These are phyloP conservation scores for Silurus lanzhouensis DNA, from an alignment of 2,797 vertebrate species.

Conservation along the genomic window DNA sequence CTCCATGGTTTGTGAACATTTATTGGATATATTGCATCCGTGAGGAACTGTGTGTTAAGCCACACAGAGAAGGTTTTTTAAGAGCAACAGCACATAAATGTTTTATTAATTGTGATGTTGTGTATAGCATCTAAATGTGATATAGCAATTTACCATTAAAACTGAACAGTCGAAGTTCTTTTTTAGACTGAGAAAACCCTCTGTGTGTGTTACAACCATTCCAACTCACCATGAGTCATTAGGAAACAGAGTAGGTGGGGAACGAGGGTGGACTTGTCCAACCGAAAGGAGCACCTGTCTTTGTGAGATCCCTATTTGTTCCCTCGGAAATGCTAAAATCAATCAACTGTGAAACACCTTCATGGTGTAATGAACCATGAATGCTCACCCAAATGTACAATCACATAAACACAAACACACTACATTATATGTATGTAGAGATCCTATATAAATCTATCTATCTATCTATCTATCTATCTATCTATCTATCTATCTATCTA, in stretches of 20 bases:
- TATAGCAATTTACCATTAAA: not conserved
- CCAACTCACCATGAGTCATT: conserved; percentile 24
- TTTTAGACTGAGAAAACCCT: not conserved
- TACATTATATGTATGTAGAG: too few relatives aligned
- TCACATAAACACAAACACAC: not conserved
- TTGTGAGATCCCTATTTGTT: conserved; percentile 5
- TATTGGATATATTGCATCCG: not conserved
- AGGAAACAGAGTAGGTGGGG: conserved; percentile 16
- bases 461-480: not conserved
- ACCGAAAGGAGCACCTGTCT: conserved; percentile 27
- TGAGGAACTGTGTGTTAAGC: not conserved
- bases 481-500: too few relatives aligned
- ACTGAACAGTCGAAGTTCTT: not conserved
- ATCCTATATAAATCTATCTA: too few relatives aligned
- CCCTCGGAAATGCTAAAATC: not conserved
- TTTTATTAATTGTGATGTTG: too few relatives aligned
- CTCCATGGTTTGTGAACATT: not conserved
- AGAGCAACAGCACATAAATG: not conserved
- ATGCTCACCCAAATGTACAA: conserved; percentile 9
- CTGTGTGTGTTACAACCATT: not conserved
- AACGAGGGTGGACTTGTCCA: conserved; percentile 11
- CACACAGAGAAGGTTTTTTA: not conserved
- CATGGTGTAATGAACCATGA: conserved; percentile 24
- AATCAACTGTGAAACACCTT: conserved; percentile 10
- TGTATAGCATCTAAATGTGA: not conserved